Evolutionary conservation across 2,888 invertebrate genomes (phyloP).

Genomic region (Oscheius onirici): DNA sequence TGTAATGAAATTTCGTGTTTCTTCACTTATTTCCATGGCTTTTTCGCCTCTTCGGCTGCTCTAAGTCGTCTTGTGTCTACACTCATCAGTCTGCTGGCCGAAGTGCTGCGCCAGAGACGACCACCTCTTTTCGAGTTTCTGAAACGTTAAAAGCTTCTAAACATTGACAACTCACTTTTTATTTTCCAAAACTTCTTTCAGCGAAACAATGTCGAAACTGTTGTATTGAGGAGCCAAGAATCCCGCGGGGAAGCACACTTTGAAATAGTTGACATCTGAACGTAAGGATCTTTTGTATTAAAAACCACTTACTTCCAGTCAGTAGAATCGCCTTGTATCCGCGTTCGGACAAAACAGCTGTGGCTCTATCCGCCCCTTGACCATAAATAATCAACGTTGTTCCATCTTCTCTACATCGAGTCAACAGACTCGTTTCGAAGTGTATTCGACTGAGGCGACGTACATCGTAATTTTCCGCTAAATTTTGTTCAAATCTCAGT

Average conservation of each 20-base stretch:
- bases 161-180: constrained; percentile 7
- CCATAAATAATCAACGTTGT: constrained; percentile 34
- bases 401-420: not conserved
- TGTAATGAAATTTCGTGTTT: not conserved
- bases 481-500: not conserved
- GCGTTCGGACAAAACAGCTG: constrained; percentile 46
- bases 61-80: constrained; percentile 10
- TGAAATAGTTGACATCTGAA: constrained; percentile 43
- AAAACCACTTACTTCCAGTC: constrained; percentile 49
- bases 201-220: constrained; percentile 36
- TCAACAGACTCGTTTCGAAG: constrained; percentile 10
- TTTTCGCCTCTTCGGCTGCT: not conserved
- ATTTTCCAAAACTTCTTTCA: constrained; percentile 35
- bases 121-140: constrained; percentile 40
- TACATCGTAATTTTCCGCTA: constrained; percentile 24
- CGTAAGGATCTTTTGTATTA: not conserved
- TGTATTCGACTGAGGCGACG: not conserved
- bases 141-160: not conserved
- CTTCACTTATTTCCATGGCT: constrained; percentile 27
- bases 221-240: constrained; percentile 37
- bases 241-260: constrained; percentile 44
- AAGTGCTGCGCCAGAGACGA: constrained; percentile 50
- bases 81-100: constrained; percentile 45
- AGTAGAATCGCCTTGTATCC: constrained; percentile 48
- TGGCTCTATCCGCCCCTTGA: constrained; percentile 35